Percentiles rank a stretch among this genome's conserved stretches.
Evolutionary conservation across 2,888 invertebrate genomes (phyloP).

Genomic region (Andrena hattorfiana): DNA sequence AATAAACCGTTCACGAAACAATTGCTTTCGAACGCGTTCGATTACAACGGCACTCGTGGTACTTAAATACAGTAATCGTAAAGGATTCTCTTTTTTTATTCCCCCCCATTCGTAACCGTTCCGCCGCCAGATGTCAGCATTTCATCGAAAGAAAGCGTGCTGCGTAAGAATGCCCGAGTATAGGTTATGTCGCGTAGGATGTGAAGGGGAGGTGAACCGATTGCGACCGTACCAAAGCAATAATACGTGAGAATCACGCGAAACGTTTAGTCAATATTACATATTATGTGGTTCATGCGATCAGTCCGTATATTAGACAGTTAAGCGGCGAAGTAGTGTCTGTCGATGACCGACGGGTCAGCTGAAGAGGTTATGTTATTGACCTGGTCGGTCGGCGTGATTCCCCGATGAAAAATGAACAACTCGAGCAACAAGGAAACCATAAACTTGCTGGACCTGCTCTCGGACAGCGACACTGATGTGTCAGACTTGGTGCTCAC

Average conservation of each 20-base stretch:
- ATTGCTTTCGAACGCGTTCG: background rate
- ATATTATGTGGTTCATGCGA: conserved; percentile 26
- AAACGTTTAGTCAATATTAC: background rate
- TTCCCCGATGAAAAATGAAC: conserved; percentile 73
- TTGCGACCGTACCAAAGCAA: conserved; percentile 29
- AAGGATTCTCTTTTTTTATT: background rate
- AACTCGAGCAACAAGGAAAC: conserved; percentile 87
- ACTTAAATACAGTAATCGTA: background rate
- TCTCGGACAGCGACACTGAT: conserved; percentile 88
- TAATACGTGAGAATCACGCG: conserved; percentile 33
- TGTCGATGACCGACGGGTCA: conserved; percentile 8
- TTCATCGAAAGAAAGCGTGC: conserved; percentile 27
- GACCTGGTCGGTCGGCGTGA: conserved; percentile 10
- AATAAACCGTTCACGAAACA: no score
- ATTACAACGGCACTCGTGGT: background rate
- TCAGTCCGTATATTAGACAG: background rate
- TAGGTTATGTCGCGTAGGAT: conserved; percentile 46
- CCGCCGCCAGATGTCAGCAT: conserved; percentile 42
- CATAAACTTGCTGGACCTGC: conserved; percentile 88
- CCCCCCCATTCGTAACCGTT: background rate
- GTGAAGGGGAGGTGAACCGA: background rate
- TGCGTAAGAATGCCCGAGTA: conserved; percentile 23
- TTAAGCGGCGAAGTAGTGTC: background rate
- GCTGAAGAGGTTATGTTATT: conserved; percentile 62
- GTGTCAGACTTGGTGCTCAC: conserved; percentile 87